Conservation (phyloP, 2,797 vertebrate species). For the Platyrinchus mystaceus region DNA sequence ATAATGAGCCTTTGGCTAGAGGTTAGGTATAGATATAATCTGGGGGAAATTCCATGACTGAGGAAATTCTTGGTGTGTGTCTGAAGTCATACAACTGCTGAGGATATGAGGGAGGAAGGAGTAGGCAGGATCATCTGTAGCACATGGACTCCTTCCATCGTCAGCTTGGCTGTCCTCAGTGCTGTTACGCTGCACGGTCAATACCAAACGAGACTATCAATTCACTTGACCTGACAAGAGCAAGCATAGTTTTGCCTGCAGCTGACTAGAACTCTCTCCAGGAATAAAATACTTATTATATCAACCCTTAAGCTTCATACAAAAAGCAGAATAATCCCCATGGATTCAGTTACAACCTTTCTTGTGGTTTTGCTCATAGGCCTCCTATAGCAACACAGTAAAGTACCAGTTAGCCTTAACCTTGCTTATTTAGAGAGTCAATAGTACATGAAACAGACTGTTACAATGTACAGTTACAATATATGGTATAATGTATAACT, state of each 20-base stretch:
- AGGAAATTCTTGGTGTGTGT: background rate
- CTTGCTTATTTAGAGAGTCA: background rate
- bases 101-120: background rate
- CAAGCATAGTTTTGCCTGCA: background rate
- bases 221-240: background rate
- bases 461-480: background rate
- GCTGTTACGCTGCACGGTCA: fast-evolving
- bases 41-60: background rate
- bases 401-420: background rate
- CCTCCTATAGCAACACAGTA: background rate
- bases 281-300: background rate
- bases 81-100: background rate
- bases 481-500: background rate
- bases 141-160: background rate
- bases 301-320: background rate
- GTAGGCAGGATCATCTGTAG: background rate
- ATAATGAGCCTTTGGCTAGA: background rate
- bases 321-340: background rate
- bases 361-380: background rate
- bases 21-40: background rate
- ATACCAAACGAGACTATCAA: background rate
- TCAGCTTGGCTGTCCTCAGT: background rate
- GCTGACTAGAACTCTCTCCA: background rate
- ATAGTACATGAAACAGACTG: background rate
- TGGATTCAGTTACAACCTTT: background rate